Conservation (phyloP, 2,888 invertebrate species). For the Augiades crinisus region DNA sequence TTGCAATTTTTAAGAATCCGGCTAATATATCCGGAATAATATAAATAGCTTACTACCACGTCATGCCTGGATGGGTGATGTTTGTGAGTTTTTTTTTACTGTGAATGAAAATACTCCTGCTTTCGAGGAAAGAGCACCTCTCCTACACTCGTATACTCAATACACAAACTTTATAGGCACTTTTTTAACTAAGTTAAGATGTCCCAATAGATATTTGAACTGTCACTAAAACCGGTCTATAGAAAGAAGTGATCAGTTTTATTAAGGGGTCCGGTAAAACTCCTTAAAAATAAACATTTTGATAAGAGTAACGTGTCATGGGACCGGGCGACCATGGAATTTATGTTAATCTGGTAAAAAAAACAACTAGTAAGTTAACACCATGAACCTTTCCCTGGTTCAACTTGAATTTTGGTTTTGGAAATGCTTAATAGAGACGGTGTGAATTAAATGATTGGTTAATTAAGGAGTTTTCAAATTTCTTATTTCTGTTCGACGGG, state of each 20-base stretch:
- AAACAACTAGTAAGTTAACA: slow-evolving; percentile 25
- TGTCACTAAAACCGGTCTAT: slow-evolving; percentile 34
- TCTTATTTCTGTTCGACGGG: too few relatives aligned
- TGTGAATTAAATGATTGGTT: background rate
- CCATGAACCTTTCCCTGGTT: slow-evolving; percentile 17
- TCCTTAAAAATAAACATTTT: slow-evolving; percentile 40
- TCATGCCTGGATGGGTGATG: too few relatives aligned
- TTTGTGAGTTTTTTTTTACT: too few relatives aligned
- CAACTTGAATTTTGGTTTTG: background rate
- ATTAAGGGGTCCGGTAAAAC: slow-evolving; percentile 37
- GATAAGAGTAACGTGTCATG: slow-evolving; percentile 39
- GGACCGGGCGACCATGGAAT: slow-evolving; percentile 34
- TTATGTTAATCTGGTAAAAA: slow-evolving; percentile 40
- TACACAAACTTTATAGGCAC: too few relatives aligned
- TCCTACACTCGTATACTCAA: too few relatives aligned
- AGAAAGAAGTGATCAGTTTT: slow-evolving; percentile 47
- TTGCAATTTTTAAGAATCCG: too few relatives aligned
- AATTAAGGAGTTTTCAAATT: too few relatives aligned
- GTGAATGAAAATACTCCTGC: too few relatives aligned
- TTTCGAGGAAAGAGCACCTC: too few relatives aligned
- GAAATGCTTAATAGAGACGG: slow-evolving; percentile 16
- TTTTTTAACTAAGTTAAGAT: too few relatives aligned
- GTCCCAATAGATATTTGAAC: background rate
- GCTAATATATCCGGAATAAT: too few relatives aligned
- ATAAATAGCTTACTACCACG: too few relatives aligned